These are phyloP conservation scores for Hydrotaea cyrtoneurina DNA, from an alignment of 2,888 invertebrate species.

Conservation along the genomic window DNA sequence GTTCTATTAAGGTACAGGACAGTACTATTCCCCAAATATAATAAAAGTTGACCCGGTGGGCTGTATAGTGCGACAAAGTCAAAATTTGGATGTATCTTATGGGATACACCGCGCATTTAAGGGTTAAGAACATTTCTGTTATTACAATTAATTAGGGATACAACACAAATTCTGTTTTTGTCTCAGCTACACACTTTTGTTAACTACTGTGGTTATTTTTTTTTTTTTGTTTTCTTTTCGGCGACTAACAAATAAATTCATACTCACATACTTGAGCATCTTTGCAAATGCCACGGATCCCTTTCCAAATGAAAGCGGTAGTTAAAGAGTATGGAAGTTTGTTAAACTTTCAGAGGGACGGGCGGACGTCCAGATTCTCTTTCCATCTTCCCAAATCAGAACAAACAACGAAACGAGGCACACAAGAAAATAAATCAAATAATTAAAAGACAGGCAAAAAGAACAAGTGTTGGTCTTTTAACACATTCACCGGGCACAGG, in stretches of 20 bases:
- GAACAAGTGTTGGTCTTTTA: constrained; percentile 27
- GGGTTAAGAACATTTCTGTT: too few species aligned
- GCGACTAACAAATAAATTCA: neutral
- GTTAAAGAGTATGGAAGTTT: neutral
- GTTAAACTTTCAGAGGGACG: neutral
- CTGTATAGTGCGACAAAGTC: too few species aligned
- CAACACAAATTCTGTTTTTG: too few species aligned
- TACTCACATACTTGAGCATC: neutral
- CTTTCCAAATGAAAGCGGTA: neutral
- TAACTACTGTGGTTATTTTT: neutral
- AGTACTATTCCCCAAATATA: too few species aligned
- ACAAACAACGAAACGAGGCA: neutral
- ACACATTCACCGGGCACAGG: constrained; percentile 8
- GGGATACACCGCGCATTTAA: too few species aligned
- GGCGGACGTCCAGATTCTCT: neutral
- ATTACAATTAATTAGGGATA: too few species aligned
- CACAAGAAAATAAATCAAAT: constrained; percentile 18
- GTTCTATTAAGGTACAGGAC: too few species aligned
- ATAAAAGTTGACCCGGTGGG: too few species aligned
- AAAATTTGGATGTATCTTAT: too few species aligned
- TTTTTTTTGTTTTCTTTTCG: too few species aligned
- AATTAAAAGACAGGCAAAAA: constrained; percentile 9
- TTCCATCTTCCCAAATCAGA: neutral
- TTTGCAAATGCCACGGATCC: neutral
- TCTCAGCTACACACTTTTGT: neutral